Conservation (phyloP, 1,140 invertebrate species). For the Meloidogyne floridensis region DNA sequence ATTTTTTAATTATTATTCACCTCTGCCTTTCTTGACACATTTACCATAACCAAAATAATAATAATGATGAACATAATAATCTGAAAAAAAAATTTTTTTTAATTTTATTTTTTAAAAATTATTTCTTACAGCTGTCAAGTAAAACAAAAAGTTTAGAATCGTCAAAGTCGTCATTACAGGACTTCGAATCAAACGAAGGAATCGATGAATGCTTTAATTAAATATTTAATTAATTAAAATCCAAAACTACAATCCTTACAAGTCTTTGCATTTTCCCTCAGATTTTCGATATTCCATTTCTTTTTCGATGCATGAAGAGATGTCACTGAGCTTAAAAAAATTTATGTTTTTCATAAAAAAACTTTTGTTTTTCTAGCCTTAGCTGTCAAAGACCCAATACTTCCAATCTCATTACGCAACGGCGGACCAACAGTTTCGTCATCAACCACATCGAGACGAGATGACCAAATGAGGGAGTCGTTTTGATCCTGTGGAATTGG, state of each 20-base stretch:
- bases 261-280: conserved; percentile 2
- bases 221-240: neutral
- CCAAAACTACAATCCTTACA: neutral
- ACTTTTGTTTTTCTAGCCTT: neutral
- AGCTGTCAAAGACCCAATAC: neutral
- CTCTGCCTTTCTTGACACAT: neutral
- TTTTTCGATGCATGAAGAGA: conserved; percentile 6
- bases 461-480: neutral
- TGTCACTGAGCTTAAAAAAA: neutral
- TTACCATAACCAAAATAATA: neutral
- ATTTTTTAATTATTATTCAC: neutral
- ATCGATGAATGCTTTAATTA: neutral
- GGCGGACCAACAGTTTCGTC: neutral
- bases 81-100: neutral
- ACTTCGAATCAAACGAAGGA: neutral
- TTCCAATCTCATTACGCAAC: neutral
- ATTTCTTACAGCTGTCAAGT: neutral
- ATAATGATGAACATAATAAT: neutral
- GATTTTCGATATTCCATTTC: conserved; percentile 9
- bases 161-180: neutral
- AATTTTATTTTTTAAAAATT: neutral
- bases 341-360: neutral
- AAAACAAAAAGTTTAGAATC: neutral
- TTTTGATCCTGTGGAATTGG: neutral
- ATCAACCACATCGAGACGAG: neutral